Base-by-base conservation (phyloP, 2,113 vertebrate genomes). In the Seriola dumerili region DNA sequence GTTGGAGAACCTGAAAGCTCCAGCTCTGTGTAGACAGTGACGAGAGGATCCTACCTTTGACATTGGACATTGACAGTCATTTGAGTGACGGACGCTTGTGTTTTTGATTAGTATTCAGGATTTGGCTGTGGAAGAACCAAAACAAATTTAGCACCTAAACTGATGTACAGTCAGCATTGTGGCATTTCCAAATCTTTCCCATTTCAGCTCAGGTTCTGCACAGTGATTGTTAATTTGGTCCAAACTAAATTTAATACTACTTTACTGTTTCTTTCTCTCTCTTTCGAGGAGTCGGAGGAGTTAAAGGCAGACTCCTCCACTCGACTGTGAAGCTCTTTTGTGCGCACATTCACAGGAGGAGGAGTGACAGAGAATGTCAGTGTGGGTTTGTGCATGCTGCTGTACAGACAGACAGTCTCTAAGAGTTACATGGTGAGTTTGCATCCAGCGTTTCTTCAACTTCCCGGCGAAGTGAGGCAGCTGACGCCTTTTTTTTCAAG, bases 301-400 rank as follows among this genome's bases (percentile, higher is more conserved):
- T 91, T 93, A 91, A 91, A 84, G 82, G 32, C 85, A n/a, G 34
- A 78, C 76, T 83, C 85, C 80, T 81, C 86, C 52, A 11, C 84
- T 87, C 34, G 10, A 25, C 89, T 92, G 90, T 91, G 86, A 83
- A 85, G 90, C 86, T 83, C 81, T 78, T 88, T 92, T 89, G 85
- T 93, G 86, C 73, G 46, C 66, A 76, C 29, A 61, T 70, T 83
- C 85, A 69, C 70, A 72, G 76, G 85, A 85, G 85, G 90, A 81
- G 88, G 86, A 80, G 88, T 81, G 86, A 85, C 81, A 29, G 78
- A 85, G 91, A 88, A 85, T 90, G 90, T 92, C 89, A 88, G 73
- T 57, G 87, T 89, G 83, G 88, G 83, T 71, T 77, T 75, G 80
- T 81, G 73, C 76, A 57, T 61, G 77, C 77, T 76, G 80, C 92